A percentile compares a stretch with the other conserved stretches of the same genome.
Evolutionary conservation across 2,888 invertebrate species (phyloP).

Genomic region (Hypsopygia costalis): DNA sequence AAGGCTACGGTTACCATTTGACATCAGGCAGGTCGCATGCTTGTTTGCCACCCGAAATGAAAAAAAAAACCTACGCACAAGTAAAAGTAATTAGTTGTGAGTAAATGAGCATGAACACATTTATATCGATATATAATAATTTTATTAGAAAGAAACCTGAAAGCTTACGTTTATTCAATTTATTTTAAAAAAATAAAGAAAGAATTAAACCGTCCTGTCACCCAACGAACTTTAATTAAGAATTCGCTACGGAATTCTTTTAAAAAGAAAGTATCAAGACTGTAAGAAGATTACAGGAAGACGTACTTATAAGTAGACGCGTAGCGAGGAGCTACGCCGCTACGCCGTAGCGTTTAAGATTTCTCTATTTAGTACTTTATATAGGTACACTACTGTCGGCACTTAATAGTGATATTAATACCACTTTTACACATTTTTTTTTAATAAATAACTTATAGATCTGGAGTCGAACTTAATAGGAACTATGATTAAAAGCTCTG

Average conservation of each 20-base stretch:
- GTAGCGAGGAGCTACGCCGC: conserved; percentile 30
- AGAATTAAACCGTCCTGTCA: background rate
- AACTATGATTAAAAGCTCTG: no score
- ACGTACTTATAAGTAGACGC: conserved; percentile 2
- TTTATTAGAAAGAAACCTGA: no score
- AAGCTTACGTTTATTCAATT: background rate
- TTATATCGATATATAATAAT: no score
- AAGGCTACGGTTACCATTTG: no score
- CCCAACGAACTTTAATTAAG: background rate
- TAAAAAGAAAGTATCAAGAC: conserved; percentile 15
- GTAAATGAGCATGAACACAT: no score
- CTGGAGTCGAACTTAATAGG: no score
- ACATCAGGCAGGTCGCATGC: no score
- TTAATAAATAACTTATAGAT: no score
- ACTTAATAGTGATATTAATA: background rate
- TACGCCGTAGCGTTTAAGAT: conserved; percentile 21
- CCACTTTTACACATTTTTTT: conserved; percentile 17
- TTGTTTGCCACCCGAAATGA: no score
- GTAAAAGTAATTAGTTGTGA: no score
- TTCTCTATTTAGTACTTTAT: conserved; percentile 10
- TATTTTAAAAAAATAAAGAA: background rate
- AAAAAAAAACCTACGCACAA: no score
- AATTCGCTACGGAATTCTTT: conserved; percentile 1
- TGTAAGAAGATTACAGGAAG: conserved; percentile 1
- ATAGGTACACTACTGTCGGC: background rate